Evolutionary conservation across 2,888 invertebrate species (phyloP).

Genomic region (Latheticus oryzae): DNA sequence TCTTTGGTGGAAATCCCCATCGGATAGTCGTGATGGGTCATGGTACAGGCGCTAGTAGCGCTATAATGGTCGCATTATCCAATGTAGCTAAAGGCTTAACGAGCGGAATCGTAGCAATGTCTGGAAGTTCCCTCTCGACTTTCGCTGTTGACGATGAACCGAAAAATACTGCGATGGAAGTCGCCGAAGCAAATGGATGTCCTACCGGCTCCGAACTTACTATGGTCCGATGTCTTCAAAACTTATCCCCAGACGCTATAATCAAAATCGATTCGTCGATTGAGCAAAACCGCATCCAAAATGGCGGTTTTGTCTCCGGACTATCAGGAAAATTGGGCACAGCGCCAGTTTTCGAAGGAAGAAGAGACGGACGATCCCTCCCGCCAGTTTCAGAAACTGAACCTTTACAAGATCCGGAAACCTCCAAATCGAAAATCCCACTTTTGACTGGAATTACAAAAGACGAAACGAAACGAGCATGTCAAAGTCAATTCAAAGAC

Average conservation of each 20-base stretch:
- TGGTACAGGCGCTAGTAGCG: slow-evolving; percentile 81
- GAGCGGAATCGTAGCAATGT: slow-evolving; percentile 78
- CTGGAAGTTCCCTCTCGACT: slow-evolving; percentile 79
- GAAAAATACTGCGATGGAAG: slow-evolving; percentile 69
- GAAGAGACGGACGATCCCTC: slow-evolving; percentile 74
- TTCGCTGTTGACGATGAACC: slow-evolving; percentile 77
- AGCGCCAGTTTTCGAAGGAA: slow-evolving; percentile 77
- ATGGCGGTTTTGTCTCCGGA: slow-evolving; percentile 73
- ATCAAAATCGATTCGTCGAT: slow-evolving; percentile 71
- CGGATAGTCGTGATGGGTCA: slow-evolving; percentile 81
- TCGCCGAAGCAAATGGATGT: slow-evolving; percentile 75
- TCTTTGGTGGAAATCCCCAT: slow-evolving; percentile 81
- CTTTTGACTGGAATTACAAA: slow-evolving; percentile 79
- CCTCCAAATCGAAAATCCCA: slow-evolving; percentile 71
- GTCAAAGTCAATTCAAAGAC: slow-evolving; percentile 58
- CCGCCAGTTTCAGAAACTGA: slow-evolving; percentile 75
- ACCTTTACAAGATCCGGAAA: slow-evolving; percentile 72
- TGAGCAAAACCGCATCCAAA: slow-evolving; percentile 69
- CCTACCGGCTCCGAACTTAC: slow-evolving; percentile 70
- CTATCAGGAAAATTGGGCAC: slow-evolving; percentile 73
- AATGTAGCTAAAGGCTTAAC: slow-evolving; percentile 71
- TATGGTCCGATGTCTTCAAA: slow-evolving; percentile 75
- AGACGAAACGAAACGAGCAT: slow-evolving; percentile 76
- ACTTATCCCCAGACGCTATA: slow-evolving; percentile 63
- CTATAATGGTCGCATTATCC: slow-evolving; percentile 76